Base-by-base conservation (phyloP, 2,797 vertebrate species). In the Bradypodion ventrale region DNA sequence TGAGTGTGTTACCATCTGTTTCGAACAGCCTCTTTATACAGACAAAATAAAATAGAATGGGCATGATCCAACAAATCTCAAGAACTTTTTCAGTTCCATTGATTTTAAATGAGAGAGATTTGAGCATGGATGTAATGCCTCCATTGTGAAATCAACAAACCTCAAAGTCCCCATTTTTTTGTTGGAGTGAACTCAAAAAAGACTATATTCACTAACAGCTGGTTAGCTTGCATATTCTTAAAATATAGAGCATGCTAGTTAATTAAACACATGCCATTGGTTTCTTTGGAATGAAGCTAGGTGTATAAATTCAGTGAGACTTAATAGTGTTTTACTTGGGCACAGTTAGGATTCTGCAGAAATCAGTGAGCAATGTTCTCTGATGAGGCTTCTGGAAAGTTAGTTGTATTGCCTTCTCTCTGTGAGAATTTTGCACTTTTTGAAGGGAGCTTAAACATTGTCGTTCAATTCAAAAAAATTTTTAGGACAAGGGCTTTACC, bases 401-500 rank as follows among this genome's bases (percentile, higher is more conserved):
- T 29, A 44, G 81, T 66, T 84, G 29, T 19, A 37, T 2, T 49
- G 52, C 12, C n/a, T 78, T 37, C 49, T 37, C 42, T 27, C 32
- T 59, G 35, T 27, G 35, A 56, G 37, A 12, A 2, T 37, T 83
- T 35, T 46, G n/a, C 46, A 27, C 15, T 10, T 21, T 78, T 78
- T 40, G 3, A 63, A 37, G 10, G 66, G 65, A 23, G 13, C 32
- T 72, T 40, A 72, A 65, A 52, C 72, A 78, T 72, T 72, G 23
- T 56, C 84, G 56, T 78, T 56, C n/a, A 63, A 27, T 32, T 52
- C n/a, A n/a, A 13, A 56, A 78, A 37, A 72, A 49, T 49, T 25
- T 42, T 83, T 78, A 63, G 76, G n/a, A 23, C 75, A 84, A 84
- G 75, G 68, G 25, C 59, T 84, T 78, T 62, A 42, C 76, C 70